Evolutionary conservation across 2,888 invertebrate species (phyloP), one percentile per base, ranked within the genome.

Genomic region (Colostygia pectinataria): DNA sequence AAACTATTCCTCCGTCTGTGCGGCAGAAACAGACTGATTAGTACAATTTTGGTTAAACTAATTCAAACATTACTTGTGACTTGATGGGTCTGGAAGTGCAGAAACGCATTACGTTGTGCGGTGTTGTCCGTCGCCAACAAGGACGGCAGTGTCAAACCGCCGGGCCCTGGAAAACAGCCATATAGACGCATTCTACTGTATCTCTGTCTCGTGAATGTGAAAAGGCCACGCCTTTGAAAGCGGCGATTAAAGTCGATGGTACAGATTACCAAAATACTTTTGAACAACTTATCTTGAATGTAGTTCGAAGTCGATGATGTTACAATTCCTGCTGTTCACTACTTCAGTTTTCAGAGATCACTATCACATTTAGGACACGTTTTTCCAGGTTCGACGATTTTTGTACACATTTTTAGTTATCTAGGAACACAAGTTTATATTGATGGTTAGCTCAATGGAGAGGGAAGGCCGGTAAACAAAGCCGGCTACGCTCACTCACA

Each of bases 51-150:
- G 23, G 41, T 46, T 52, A 52, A 52, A 51, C 45, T 51, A 51
- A 42, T 51, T 31, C 10, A 42, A 52, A 52, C 52, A 52, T 52
- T 52, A 52, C 52, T 52, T 52, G 52, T 46, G 46, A 38, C 27
- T 34, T 52, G 52, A 32, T 52, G 52, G n/a, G 42, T 46, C 52
- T 12, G 52, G 45, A 31, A 15, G 42, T 14, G 51, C 49, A 33
- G 45, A 45, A 25, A 42, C 24, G 40, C 40, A 41, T 7, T 28
- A 38, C 27, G 42, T 25, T 24, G 37, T 24, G 49, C 12, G 23
- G 29, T 12, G 48, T 8, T 6, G 43, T 39, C 40, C 50, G 25
- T 14, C 31, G 43, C 42, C 37, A 33, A 34, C 31, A 40, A 25
- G 12, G 31, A 14, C 23, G 40, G 50, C 45, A 31, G 40, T 41